phyloP scores from a whole-genome alignment of 2,888 invertebrate species.

The Eilema depressum region DNA sequence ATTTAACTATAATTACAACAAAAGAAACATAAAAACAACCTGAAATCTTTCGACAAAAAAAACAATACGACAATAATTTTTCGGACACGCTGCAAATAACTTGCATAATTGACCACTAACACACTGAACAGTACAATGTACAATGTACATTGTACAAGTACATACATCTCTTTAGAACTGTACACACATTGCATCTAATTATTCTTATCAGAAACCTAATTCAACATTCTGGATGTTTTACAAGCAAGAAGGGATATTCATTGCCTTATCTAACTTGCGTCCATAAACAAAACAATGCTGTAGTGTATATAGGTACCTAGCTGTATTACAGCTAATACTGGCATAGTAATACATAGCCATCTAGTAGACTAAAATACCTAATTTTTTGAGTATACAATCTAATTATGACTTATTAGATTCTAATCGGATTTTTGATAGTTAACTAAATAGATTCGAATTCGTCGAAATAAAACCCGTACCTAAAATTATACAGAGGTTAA shows the following conservation, averaged over 20 bases:
- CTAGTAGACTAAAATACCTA: background rate
- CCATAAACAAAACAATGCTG: slow-evolving; percentile 37
- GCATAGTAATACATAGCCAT: background rate
- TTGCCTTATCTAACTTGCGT: slow-evolving; percentile 32
- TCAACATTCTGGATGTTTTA: slow-evolving; percentile 38
- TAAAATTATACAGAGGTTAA: background rate
- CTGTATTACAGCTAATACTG: background rate
- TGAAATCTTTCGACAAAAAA: background rate
- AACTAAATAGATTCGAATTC: background rate
- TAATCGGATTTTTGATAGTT: background rate
- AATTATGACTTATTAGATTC: background rate
- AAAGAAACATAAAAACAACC: background rate
- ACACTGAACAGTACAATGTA: background rate
- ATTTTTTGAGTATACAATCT: no score
- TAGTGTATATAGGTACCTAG: background rate
- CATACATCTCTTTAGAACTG: background rate
- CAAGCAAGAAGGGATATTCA: slow-evolving; percentile 26
- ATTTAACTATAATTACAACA: background rate
- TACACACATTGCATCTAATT: slow-evolving; percentile 20
- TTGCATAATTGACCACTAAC: background rate
- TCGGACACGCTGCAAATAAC: background rate
- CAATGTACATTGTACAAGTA: no score
- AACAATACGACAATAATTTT: background rate
- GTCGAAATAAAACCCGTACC: background rate
- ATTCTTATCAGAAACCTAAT: slow-evolving; percentile 46